Conservation (phyloP, 2,113 vertebrate genomes). For the Megalops atlanticus region DNA sequence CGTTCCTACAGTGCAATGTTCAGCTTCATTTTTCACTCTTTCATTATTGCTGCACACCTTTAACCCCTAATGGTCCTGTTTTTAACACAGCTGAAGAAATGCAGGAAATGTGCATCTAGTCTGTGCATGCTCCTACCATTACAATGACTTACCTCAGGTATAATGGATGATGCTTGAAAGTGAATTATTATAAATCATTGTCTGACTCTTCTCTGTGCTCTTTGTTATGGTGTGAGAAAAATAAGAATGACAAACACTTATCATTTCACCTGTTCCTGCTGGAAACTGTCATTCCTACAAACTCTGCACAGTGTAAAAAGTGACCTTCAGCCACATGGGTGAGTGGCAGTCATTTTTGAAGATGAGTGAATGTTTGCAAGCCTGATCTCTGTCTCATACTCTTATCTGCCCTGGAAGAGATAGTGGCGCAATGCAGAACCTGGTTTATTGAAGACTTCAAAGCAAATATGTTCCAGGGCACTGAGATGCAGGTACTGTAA, state of each 20-base stretch:
- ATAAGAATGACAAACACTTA: neutral
- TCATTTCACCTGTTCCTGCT: neutral
- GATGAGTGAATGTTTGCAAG: slow-evolving; percentile 45
- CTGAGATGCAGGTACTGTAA: slow-evolving; percentile 50
- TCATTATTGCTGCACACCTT: neutral
- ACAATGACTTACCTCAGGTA: no score
- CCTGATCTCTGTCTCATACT: slow-evolving; percentile 39
- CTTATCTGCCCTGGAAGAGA: slow-evolving; percentile 54
- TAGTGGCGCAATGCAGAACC: slow-evolving; percentile 42
- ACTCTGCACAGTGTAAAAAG: neutral
- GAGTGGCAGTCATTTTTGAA: neutral
- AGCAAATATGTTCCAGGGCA: slow-evolving; percentile 57
- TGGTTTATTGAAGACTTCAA: slow-evolving; percentile 63
- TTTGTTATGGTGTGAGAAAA: neutral
- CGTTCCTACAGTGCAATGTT: neutral
- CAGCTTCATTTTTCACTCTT: neutral
- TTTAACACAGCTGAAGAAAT: neutral
- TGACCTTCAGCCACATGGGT: neutral
- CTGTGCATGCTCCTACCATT: no score
- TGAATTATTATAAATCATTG: neutral
- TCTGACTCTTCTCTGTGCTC: neutral
- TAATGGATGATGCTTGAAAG: no score
- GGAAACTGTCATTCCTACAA: neutral
- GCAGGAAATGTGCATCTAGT: neutral
- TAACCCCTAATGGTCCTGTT: neutral